Evolutionary conservation across 2,797 vertebrate genomes (phyloP).

Genomic region (Setipinna tenuifilis): DNA sequence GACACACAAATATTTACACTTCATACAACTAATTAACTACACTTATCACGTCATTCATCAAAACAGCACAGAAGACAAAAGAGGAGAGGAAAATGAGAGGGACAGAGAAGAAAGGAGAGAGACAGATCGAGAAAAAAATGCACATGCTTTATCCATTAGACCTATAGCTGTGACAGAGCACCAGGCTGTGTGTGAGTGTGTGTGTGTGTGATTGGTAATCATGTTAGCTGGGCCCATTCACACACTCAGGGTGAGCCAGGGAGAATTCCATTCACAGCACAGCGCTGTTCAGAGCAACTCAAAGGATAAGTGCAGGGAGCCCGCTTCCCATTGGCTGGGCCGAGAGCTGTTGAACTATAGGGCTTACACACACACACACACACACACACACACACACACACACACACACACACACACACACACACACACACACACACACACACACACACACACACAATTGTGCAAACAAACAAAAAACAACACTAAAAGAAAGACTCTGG

Average conservation of each 20-base stretch:
- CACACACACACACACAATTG: not conserved
- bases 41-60: too few relatives aligned
- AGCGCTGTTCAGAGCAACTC: constrained; percentile 43
- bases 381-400: too few relatives aligned
- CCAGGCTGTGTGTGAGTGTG: not conserved
- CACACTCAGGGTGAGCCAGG: not conserved
- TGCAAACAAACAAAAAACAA: constrained; percentile 21
- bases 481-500: constrained; percentile 41
- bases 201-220: not conserved
- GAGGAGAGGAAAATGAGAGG: not conserved
- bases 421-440: constrained; percentile 22
- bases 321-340: not conserved
- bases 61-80: not conserved
- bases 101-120: constrained; percentile 25
- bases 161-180: not conserved
- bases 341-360: constrained; percentile 49
- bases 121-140: not conserved
- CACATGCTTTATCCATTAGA: not conserved
- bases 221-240: constrained; percentile 16
- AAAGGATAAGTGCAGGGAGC: constrained; percentile 51
- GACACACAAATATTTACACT: not conserved
- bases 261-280: constrained; percentile 9
- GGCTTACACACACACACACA: constrained; percentile 22
- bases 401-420: constrained; percentile 40
- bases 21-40: not conserved